Conservation (phyloP, 2,888 invertebrate species). For the Choreutis nemorana region DNA sequence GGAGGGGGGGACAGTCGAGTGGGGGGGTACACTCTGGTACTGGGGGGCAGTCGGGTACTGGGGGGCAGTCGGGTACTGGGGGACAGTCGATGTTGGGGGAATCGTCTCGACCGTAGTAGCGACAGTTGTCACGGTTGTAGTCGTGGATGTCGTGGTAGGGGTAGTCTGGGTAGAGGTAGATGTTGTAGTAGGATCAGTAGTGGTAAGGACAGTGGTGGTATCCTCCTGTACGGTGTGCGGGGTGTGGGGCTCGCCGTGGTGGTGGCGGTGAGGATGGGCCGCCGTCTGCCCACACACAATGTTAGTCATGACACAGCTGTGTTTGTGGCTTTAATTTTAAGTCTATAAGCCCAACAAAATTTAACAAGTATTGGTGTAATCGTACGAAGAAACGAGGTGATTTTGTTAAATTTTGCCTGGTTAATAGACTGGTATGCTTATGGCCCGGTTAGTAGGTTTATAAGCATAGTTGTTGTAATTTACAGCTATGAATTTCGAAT, state of each 20-base stretch:
- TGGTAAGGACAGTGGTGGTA: slow-evolving; percentile 11
- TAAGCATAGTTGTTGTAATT: too few species aligned
- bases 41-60: slow-evolving; percentile 13
- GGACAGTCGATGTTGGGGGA: slow-evolving; percentile 12
- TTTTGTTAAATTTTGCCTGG: too few species aligned
- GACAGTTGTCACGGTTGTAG: slow-evolving; percentile 7
- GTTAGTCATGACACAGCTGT: slow-evolving; percentile 54
- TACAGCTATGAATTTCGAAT: too few species aligned
- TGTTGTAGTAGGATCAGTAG: slow-evolving; percentile 7
- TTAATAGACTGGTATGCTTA: too few species aligned
- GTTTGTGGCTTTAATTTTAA: too few species aligned
- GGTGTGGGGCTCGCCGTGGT: slow-evolving; percentile 43
- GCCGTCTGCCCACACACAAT: slow-evolving; percentile 40
- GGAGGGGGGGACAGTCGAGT: slow-evolving; percentile 21
- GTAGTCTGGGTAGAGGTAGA: slow-evolving; percentile 7
- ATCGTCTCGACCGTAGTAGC: slow-evolving; percentile 9
- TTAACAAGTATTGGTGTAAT: too few species aligned
- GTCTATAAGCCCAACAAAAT: too few species aligned
- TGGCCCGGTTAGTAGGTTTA: too few species aligned
- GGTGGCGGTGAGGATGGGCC: slow-evolving; percentile 54
- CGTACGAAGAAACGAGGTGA: too few species aligned
- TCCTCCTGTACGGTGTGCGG: slow-evolving; percentile 49
- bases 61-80: slow-evolving; percentile 11
- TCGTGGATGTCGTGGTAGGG: slow-evolving; percentile 8
- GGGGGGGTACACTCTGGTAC: too few species aligned